phyloP scores from a whole-genome alignment of 1,140 invertebrate genomes.

The Microvelia longipes region DNA sequence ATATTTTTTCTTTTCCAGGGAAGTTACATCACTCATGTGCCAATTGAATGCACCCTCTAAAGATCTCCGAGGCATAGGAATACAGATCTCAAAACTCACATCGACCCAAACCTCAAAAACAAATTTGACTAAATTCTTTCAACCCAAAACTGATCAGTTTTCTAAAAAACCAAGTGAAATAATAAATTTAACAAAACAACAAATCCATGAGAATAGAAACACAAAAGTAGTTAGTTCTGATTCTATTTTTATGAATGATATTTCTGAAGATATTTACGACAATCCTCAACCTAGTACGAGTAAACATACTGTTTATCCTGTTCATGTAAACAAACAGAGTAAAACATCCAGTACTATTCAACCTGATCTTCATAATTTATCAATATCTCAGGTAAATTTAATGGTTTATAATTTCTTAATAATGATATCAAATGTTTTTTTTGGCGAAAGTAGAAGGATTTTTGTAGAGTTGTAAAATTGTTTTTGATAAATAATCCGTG shows the following conservation, averaged over 20 bases:
- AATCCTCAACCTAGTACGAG: neutral
- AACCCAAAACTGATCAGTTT: neutral
- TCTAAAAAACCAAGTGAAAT: neutral
- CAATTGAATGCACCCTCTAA: constrained; percentile 45
- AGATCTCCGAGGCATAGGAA: constrained; percentile 62
- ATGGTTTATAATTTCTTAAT: too few species aligned
- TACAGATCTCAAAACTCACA: constrained; percentile 46
- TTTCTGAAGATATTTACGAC: neutral
- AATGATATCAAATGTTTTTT: too few species aligned
- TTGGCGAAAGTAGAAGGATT: too few species aligned
- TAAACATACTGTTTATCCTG: too few species aligned
- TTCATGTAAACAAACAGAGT: too few species aligned
- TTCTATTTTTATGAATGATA: neutral
- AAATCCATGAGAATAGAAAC: neutral
- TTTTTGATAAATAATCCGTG: too few species aligned
- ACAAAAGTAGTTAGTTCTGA: neutral
- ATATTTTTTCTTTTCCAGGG: constrained; percentile 29
- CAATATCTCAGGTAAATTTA: neutral
- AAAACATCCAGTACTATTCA: too few species aligned
- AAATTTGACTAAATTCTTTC: constrained; percentile 5
- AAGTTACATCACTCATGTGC: constrained; percentile 45
- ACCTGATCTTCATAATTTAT: neutral
- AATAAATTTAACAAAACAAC: neutral
- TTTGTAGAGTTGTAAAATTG: too few species aligned
- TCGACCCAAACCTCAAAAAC: neutral